Evolutionary conservation across 2,888 invertebrate genomes (phyloP).

Genomic region (Phlogophora meticulosa): DNA sequence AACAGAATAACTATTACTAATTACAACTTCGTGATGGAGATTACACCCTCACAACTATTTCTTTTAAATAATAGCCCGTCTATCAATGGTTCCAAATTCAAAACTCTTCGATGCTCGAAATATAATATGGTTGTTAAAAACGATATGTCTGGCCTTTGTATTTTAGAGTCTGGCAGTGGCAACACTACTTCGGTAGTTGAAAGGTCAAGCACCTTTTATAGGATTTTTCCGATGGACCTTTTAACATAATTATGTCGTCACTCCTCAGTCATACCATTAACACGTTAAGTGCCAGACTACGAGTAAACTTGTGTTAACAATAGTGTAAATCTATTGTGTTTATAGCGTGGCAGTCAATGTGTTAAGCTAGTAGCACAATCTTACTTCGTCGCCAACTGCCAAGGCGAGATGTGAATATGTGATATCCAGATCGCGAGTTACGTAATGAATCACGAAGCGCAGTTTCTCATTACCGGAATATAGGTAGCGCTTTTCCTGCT

Average conservation of each 20-base stretch:
- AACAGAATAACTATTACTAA: conserved; percentile 25
- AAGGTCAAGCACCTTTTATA: background rate
- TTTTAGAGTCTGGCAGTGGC: background rate
- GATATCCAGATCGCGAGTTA: conserved; percentile 10
- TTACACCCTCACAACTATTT: no score
- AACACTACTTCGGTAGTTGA: background rate
- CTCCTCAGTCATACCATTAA: no score
- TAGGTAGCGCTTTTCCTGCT: background rate
- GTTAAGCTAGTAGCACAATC: no score
- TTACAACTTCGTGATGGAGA: background rate
- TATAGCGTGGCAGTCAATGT: no score
- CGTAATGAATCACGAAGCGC: conserved; percentile 6
- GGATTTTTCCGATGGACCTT: no score
- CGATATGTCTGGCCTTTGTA: no score
- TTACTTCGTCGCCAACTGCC: background rate
- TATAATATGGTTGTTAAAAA: no score
- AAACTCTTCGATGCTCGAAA: no score
- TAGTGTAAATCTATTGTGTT: background rate
- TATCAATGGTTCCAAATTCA: no score
- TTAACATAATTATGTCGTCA: no score
- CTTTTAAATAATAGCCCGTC: no score
- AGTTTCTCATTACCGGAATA: conserved; percentile 1
- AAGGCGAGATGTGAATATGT: background rate
- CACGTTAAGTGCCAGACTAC: no score
- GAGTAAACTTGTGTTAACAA: background rate